A percentile compares a stretch with the other conserved stretches of the same genome.
phyloP scores from a whole-genome alignment of 2,797 vertebrate species.

The Craterocephalus amniculus region DNA sequence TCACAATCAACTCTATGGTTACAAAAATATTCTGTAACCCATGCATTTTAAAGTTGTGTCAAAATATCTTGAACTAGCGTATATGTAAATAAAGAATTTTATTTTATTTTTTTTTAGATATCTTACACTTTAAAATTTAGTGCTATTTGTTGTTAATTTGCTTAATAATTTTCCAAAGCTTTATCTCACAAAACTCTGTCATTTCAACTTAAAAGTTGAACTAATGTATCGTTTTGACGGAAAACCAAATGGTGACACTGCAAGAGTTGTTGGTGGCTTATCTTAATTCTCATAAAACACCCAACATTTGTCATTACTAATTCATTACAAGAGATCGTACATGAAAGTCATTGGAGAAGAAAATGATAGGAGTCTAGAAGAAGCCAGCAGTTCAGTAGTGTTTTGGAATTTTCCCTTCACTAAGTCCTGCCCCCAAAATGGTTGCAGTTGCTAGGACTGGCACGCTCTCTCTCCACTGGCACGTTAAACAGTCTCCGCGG shows the following conservation, averaged over 20 bases:
- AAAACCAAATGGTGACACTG: not conserved
- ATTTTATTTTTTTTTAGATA: no score
- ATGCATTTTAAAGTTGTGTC: not conserved
- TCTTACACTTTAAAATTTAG: no score
- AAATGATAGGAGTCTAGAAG: not conserved
- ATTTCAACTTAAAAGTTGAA: no score
- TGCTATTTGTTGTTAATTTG: no score
- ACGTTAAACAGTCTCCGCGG: no score
- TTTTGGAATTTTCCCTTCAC: no score
- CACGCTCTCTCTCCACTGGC: no score
- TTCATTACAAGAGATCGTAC: not conserved
- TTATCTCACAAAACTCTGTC: no score
- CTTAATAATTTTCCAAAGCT: no score
- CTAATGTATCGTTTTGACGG: not conserved
- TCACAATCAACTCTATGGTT: conserved; percentile 20
- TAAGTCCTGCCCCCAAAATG: no score
- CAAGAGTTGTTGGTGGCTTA: not conserved
- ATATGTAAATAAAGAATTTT: no score
- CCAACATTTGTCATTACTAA: not conserved
- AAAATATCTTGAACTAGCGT: not conserved
- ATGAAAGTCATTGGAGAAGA: not conserved
- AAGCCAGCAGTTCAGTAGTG: not conserved
- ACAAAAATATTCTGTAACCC: not conserved
- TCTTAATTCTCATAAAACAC: not conserved
- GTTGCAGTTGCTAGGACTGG: no score